A percentile compares a stretch with the other conserved stretches of the same genome.
phyloP scores from a whole-genome alignment of 2,113 vertebrate genomes.

The Hippocampus mohnikei region DNA sequence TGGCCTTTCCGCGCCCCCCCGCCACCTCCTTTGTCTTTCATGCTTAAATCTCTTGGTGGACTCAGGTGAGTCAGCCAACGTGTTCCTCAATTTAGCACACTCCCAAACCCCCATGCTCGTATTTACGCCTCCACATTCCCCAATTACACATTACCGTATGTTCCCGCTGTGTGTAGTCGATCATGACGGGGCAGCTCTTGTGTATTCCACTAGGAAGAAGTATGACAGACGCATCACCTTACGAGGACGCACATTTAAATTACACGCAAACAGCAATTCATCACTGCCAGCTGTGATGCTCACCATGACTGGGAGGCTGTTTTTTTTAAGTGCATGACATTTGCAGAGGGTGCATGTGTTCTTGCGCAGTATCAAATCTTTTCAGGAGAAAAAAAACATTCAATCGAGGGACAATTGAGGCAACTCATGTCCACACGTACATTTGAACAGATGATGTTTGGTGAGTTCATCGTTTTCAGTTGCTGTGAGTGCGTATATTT shows the following conservation, averaged over 20 bases:
- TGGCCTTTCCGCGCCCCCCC: conserved; percentile 4
- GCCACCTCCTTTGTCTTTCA: conserved; percentile 36
- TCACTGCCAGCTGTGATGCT: conserved; percentile 35
- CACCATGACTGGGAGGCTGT: conserved; percentile 16
- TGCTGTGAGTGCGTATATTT: background rate
- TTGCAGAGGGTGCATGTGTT: conserved; percentile 15
- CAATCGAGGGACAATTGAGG: too few relatives aligned
- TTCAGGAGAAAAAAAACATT: background rate
- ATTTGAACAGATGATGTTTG: background rate
- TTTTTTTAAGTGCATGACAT: conserved; percentile 31
- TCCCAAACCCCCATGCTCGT: background rate
- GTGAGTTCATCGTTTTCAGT: background rate
- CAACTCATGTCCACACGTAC: background rate
- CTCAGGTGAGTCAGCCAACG: conserved; percentile 52
- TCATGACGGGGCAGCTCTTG: conserved; percentile 17
- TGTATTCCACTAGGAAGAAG: conserved; percentile 14
- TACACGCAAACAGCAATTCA: conserved; percentile 28
- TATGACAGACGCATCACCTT: conserved; percentile 38
- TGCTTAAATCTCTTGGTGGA: conserved; percentile 31
- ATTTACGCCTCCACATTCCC: background rate
- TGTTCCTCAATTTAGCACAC: background rate
- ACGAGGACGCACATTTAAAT: conserved; percentile 23
- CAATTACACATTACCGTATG: background rate
- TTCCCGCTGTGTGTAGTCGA: conserved; percentile 11
- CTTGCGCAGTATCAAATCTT: conserved; percentile 27